A percentile compares a stretch with the other conserved stretches of the same genome.
Conservation (phyloP, 2,888 invertebrate genomes). For the Lagria hirta region DNA sequence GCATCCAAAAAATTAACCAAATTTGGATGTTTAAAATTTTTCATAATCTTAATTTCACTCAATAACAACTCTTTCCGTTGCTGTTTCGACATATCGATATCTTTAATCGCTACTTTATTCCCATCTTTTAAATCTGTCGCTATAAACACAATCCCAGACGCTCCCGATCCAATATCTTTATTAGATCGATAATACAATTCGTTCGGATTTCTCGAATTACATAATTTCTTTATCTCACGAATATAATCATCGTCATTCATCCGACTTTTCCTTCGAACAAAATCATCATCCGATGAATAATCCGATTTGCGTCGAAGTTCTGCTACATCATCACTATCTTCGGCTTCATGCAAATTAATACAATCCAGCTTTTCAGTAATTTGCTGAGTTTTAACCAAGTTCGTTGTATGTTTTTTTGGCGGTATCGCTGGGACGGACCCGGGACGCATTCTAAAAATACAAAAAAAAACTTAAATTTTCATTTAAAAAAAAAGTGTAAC, state of each 20-base stretch:
- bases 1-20: constrained; percentile 94
- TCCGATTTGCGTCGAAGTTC: constrained; percentile 49
- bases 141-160: constrained; percentile 89
- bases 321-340: too few relatives aligned
- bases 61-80: constrained; percentile 94
- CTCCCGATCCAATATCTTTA: constrained; percentile 88
- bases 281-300: constrained; percentile 45
- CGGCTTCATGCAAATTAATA: constrained; percentile 42
- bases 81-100: constrained; percentile 93
- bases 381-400: constrained; percentile 45
- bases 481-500: too few relatives aligned
- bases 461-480: too few relatives aligned
- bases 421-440: constrained; percentile 62
- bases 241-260: constrained; percentile 73
- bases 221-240: constrained; percentile 72
- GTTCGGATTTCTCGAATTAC: constrained; percentile 80
- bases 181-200: constrained; percentile 74
- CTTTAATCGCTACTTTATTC: constrained; percentile 89
- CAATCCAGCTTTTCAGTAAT: constrained; percentile 53
- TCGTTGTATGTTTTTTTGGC: constrained; percentile 48
- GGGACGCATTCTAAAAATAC: constrained; percentile 38
- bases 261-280: constrained; percentile 52
- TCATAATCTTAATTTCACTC: constrained; percentile 90
- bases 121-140: constrained; percentile 75
- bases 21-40: constrained; percentile 90